phyloP scores from a whole-genome alignment of 2,113 vertebrate genomes.

The Epinephelus fuscoguttatus region DNA sequence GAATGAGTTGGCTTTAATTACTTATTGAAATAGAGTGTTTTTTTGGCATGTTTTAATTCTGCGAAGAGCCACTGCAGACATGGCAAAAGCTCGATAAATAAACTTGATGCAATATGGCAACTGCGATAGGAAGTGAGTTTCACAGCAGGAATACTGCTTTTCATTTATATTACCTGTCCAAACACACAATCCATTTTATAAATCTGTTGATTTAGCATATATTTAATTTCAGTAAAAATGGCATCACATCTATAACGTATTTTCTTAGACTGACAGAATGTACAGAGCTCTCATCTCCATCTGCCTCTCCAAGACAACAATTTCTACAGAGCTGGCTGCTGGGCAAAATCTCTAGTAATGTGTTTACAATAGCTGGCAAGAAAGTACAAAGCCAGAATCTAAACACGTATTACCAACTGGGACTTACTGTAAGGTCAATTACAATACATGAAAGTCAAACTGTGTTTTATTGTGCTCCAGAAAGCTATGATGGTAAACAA shows the following conservation, averaged over 20 bases:
- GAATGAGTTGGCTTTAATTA: slow-evolving; percentile 70
- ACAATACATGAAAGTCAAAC: slow-evolving; percentile 48
- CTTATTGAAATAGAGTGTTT: slow-evolving; percentile 65
- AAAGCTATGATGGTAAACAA: slow-evolving; percentile 15
- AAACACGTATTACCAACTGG: slow-evolving; percentile 39
- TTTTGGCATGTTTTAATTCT: slow-evolving; percentile 12
- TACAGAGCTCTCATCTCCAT: slow-evolving; percentile 16
- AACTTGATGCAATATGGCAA: slow-evolving; percentile 27
- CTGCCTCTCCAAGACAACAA: slow-evolving; percentile 19
- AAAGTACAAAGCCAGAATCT: slow-evolving; percentile 34
- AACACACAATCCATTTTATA: slow-evolving; percentile 24
- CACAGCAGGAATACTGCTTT: slow-evolving; percentile 24
- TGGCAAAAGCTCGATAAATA: slow-evolving; percentile 28
- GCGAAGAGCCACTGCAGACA: slow-evolving; percentile 15
- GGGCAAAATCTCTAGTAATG: slow-evolving; percentile 45
- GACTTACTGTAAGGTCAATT: slow-evolving; percentile 35
- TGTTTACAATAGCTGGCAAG: slow-evolving; percentile 54
- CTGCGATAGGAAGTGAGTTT: neutral
- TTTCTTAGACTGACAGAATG: slow-evolving; percentile 16
- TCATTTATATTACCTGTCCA: slow-evolving; percentile 40
- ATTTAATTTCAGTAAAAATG: slow-evolving; percentile 26
- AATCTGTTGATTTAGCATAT: slow-evolving; percentile 34
- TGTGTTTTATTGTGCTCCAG: slow-evolving; percentile 22
- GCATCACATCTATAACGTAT: slow-evolving; percentile 1
- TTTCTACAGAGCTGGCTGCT: slow-evolving; percentile 35